Percentiles rank a stretch among this genome's conserved stretches.
Evolutionary conservation across 1,140 invertebrate species (phyloP).

Genomic region (Trypoxylus dichotomus): DNA sequence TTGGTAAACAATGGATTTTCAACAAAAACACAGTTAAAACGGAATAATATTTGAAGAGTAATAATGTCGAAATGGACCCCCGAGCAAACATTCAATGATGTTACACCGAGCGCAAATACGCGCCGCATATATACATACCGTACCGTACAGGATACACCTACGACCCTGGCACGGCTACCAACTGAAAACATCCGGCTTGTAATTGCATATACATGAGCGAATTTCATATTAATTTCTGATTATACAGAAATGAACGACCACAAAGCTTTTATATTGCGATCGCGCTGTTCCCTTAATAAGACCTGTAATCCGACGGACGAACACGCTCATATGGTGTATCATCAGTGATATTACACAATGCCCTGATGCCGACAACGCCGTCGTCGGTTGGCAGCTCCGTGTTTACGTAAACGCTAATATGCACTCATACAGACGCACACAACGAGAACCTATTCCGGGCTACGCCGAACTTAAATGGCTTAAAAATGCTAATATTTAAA

Average conservation of each 20-base stretch:
- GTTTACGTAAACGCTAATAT: neutral
- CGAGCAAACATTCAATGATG: constrained; percentile 42
- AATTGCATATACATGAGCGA: constrained; percentile 52
- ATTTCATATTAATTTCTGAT: constrained; percentile 56
- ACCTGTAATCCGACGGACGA: constrained; percentile 51
- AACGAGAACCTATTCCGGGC: constrained; percentile 12
- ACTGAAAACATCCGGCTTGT: constrained; percentile 50
- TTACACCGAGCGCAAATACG: constrained; percentile 33
- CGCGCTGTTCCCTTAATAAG: constrained; percentile 50
- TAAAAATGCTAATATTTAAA: constrained; percentile 33
- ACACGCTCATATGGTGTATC: constrained; percentile 46
- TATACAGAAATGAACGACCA: constrained; percentile 52
- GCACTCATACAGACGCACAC: neutral
- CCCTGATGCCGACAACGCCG: constrained; percentile 36
- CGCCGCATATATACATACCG: constrained; percentile 19
- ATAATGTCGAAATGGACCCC: constrained; percentile 28
- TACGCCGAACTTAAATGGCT: constrained; percentile 22
- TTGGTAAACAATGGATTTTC: constrained; percentile 26
- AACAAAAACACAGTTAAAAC: constrained; percentile 22
- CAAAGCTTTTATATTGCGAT: constrained; percentile 55
- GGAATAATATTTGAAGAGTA: constrained; percentile 32
- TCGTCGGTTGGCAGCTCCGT: neutral
- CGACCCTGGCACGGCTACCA: constrained; percentile 27
- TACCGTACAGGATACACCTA: constrained; percentile 12
- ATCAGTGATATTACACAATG: constrained; percentile 49